A percentile compares a stretch with the other conserved stretches of the same genome.
Evolutionary conservation across 2,113 vertebrate genomes (phyloP).

Genomic region (Zosterops pallidus): DNA sequence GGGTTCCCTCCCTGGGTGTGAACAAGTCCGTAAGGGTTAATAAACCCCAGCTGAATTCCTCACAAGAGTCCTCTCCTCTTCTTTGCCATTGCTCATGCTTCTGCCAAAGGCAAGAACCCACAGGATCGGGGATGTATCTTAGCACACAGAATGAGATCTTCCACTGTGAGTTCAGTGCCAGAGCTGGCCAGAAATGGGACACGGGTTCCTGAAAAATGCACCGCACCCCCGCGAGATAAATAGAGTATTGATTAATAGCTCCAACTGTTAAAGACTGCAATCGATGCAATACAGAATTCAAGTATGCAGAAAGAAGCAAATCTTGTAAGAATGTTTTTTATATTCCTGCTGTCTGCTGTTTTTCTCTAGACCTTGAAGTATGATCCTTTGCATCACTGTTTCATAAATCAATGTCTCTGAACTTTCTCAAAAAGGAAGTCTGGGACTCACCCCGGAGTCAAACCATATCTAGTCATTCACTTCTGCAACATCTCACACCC

Average conservation of each 20-base stretch:
- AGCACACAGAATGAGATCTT: too few species aligned
- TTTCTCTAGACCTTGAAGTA: neutral
- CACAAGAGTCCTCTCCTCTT: too few species aligned
- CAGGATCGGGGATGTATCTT: too few species aligned
- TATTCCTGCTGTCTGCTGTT: neutral
- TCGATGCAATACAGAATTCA: neutral
- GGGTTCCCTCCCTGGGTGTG: too few species aligned
- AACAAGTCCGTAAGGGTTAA: too few species aligned
- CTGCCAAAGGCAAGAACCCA: too few species aligned
- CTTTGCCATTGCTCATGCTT: too few species aligned
- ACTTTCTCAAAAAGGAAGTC: neutral
- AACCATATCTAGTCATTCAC: accelerated
- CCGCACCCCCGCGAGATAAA: neutral
- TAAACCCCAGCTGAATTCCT: too few species aligned
- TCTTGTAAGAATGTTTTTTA: neutral
- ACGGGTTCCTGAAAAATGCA: too few species aligned
- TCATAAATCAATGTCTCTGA: neutral
- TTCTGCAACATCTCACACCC: neutral
- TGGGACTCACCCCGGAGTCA: neutral
- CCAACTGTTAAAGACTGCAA: neutral
- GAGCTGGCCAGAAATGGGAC: too few species aligned
- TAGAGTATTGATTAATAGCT: neutral
- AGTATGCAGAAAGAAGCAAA: neutral
- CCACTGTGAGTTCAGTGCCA: too few species aligned
- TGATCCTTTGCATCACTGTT: neutral